phyloP scores from a whole-genome alignment of 2,797 vertebrate genomes.

The Sciaenops ocellatus region DNA sequence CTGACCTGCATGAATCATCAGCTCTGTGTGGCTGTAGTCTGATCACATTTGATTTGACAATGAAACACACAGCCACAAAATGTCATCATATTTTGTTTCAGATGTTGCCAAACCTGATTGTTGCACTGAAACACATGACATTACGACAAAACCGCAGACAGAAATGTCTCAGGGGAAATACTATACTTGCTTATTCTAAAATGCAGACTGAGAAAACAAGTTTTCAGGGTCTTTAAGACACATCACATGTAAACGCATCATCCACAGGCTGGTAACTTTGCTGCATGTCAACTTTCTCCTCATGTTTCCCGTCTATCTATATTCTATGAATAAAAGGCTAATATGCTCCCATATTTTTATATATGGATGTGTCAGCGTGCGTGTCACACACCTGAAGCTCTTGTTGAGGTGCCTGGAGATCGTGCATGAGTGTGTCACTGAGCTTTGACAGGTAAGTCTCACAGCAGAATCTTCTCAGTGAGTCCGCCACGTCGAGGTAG shows the following conservation, averaged over 20 bases:
- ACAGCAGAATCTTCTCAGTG: constrained; percentile 75
- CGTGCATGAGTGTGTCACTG: constrained; percentile 58
- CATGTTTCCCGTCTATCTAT: background rate
- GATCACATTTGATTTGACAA: no score
- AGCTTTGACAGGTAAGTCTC: constrained; percentile 77
- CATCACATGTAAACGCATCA: no score
- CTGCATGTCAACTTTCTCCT: background rate
- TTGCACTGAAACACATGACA: background rate
- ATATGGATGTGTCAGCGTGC: background rate
- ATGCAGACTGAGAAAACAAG: no score
- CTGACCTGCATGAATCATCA: no score
- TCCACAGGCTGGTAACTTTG: background rate
- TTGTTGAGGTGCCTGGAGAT: constrained; percentile 64
- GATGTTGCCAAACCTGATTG: background rate
- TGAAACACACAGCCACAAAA: background rate
- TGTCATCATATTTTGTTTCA: background rate
- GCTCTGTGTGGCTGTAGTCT: no score
- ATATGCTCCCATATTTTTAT: background rate
- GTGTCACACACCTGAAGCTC: constrained; percentile 63
- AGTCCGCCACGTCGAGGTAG: constrained; percentile 82
- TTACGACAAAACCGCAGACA: background rate
- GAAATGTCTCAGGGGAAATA: background rate
- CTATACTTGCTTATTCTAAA: no score
- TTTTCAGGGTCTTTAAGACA: no score
- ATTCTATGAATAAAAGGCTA: background rate